Evolutionary conservation across 2,888 invertebrate species (phyloP).

Genomic region (Coremacera marginata): DNA sequence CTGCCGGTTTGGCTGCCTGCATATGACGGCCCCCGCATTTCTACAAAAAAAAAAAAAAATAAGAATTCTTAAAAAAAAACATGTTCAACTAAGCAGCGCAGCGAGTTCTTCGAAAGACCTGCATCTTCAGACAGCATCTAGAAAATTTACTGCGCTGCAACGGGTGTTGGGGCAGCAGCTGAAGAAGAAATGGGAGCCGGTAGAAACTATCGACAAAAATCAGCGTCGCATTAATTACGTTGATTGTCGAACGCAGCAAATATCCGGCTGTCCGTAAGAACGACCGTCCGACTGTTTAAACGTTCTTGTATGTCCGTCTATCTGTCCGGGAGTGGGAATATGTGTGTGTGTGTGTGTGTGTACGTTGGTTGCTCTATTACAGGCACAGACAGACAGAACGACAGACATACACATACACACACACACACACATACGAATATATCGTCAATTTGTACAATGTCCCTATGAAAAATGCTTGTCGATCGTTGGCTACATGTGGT

Average conservation of each 20-base stretch:
- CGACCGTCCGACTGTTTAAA: background rate
- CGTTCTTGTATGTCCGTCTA: background rate
- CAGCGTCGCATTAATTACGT: slow-evolving; percentile 33
- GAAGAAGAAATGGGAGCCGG: background rate
- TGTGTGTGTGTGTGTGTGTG: background rate
- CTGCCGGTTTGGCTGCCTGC: background rate
- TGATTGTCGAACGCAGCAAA: slow-evolving; percentile 15
- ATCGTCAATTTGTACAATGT: slow-evolving; percentile 30
- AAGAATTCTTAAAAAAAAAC: background rate
- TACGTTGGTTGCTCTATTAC: background rate
- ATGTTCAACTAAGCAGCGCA: slow-evolving; percentile 9
- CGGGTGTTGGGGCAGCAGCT: background rate
- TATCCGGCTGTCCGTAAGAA: slow-evolving; percentile 9
- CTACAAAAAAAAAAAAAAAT: background rate
- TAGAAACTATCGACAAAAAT: slow-evolving; percentile 11
- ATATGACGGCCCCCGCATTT: slow-evolving; percentile 28
- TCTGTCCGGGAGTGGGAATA: slow-evolving; percentile 3
- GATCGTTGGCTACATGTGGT: background rate
- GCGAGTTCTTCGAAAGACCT: slow-evolving; percentile 4
- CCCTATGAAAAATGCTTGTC: slow-evolving; percentile 37
- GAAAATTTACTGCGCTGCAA: background rate
- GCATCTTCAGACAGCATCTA: background rate
- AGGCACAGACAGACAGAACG: background rate
- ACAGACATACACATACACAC: background rate
- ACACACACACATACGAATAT: slow-evolving; percentile 19